These are phyloP conservation scores for Bubo blakistoni DNA, from an alignment of 2,113 vertebrate genomes.

Conservation along the genomic window DNA sequence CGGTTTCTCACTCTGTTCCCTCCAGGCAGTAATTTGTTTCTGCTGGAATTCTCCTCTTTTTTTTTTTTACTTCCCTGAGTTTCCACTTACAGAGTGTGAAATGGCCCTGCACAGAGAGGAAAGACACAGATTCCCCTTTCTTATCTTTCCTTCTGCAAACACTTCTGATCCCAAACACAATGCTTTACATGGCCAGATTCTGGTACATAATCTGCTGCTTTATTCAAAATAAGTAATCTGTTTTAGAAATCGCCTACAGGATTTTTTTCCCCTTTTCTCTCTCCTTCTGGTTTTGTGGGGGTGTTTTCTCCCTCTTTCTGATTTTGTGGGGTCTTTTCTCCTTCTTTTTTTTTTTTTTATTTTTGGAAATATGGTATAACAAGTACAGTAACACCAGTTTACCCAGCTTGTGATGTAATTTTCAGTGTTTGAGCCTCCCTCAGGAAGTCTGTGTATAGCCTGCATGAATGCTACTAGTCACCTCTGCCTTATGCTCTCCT, in stretches of 20 bases:
- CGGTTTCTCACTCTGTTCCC: not conserved
- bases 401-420: not conserved
- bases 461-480: not conserved
- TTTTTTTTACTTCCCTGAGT: not conserved
- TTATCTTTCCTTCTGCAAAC: not conserved
- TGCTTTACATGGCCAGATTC: not conserved
- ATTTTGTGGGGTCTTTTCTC: no score
- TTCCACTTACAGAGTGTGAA: not conserved
- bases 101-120: not conserved
- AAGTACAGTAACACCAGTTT: not conserved
- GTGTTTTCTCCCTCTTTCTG: no score
- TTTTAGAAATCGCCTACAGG: not conserved
- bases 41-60: not conserved
- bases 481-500: not conserved
- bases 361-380: not conserved
- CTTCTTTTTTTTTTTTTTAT: not conserved
- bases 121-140: not conserved
- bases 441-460: not conserved
- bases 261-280: not conserved
- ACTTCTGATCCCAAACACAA: not conserved
- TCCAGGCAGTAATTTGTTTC: not conserved
- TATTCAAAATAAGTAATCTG: not conserved
- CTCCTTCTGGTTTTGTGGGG: not conserved
- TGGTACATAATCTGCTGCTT: rapidly evolving
- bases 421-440: not conserved